phyloP scores from a whole-genome alignment of 2,797 vertebrate genomes.

The Moxostoma hubbsi region DNA sequence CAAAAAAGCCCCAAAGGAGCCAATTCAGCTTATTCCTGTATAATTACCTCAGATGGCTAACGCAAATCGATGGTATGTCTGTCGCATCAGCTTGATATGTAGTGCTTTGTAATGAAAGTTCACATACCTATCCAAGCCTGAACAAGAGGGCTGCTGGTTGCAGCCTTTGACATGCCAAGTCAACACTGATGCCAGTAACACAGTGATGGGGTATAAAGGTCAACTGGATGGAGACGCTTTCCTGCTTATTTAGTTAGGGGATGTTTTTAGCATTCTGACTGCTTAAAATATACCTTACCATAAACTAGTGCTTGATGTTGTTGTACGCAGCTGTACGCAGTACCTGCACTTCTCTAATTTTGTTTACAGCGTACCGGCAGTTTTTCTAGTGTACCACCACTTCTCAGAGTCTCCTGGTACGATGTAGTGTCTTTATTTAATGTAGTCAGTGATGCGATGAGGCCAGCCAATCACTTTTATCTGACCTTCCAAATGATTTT shows the following conservation, averaged over 20 bases:
- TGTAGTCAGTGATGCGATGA: too few species aligned
- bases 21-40: conserved; percentile 72
- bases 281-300: conserved; percentile 54
- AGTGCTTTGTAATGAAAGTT: conserved; percentile 65
- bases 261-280: conserved; percentile 56
- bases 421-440: too few species aligned
- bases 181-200: conserved; percentile 11
- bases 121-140: conserved; percentile 61
- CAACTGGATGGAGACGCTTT: conserved; percentile 45
- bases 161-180: conserved; percentile 30
- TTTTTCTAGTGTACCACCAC: too few species aligned
- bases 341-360: too few species aligned
- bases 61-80: conserved; percentile 70
- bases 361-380: too few species aligned
- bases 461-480: too few species aligned
- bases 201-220: conserved; percentile 1
- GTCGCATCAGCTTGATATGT: conserved; percentile 60
- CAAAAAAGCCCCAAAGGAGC: conserved; percentile 56
- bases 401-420: too few species aligned
- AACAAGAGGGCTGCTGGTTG: conserved; percentile 16
- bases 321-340: too few species aligned
- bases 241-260: conserved; percentile 53
- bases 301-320: conserved; percentile 58
- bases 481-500: too few species aligned
- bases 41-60: conserved; percentile 77